phyloP scores from a whole-genome alignment of 2,888 invertebrate genomes.

The Agrenia bidenticulata region DNA sequence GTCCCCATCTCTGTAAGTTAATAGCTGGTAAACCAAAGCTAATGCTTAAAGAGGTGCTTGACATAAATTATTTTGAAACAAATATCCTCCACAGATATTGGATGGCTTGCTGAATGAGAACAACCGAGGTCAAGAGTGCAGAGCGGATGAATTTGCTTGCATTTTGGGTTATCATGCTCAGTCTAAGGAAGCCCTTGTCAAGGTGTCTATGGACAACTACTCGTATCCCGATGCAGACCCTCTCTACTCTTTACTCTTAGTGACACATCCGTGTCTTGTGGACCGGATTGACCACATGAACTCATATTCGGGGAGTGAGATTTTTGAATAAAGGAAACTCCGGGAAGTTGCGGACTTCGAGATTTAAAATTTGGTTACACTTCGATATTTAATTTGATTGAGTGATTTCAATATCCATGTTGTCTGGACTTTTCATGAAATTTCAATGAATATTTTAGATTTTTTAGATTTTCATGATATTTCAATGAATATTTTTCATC shows the following conservation, averaged over 20 bases:
- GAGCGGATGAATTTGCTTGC: conserved; percentile 9
- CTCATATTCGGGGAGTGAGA: background rate
- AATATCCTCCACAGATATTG: background rate
- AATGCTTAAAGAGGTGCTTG: background rate
- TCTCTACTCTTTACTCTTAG: background rate
- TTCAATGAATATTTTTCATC: too few species aligned
- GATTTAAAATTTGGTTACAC: too few species aligned
- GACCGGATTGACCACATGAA: background rate
- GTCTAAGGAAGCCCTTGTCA: conserved; percentile 7
- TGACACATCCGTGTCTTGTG: conserved; percentile 8
- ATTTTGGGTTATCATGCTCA: background rate
- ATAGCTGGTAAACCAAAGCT: background rate
- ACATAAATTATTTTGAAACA: too few species aligned
- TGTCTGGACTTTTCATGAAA: too few species aligned
- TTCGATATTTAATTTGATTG: too few species aligned
- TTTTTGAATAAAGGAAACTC: too few species aligned
- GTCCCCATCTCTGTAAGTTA: background rate
- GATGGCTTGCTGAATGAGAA: background rate
- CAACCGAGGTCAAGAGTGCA: background rate
- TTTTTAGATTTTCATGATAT: too few species aligned
- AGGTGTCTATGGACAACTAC: conserved; percentile 7
- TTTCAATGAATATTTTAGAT: too few species aligned
- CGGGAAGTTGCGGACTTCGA: too few species aligned
- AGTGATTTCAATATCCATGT: too few species aligned
- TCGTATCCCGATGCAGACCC: background rate